Evolutionary conservation across 2,113 vertebrate genomes (phyloP), one percentile per base, ranked within the genome.

Genomic region (Laticauda colubrina): DNA sequence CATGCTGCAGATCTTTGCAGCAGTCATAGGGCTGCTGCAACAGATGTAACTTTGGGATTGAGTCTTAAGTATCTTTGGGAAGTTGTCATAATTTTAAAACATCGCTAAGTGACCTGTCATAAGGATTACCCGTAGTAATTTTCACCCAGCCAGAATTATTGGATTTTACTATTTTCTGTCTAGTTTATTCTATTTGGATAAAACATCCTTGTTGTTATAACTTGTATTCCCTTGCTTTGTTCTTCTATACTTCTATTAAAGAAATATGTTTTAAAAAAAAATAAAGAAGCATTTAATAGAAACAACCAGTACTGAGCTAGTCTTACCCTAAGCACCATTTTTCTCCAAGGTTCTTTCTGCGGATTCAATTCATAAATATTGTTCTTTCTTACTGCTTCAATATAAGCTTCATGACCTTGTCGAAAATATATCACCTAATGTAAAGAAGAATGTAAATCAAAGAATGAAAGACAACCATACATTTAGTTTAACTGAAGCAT

Each of bases 331-430:
- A 99, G 98, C 75, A 98, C 97, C 96, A 98, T 98, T 97, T 98
- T 99, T 94, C 97, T 99, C 99, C 99, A 99, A 0, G 99, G 99
- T 87, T 99, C 99, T 93, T 99, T 99, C 48, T 98, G 98, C 23
- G 98, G 96, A 94, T 99, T 99, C 92, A 99, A 97, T 39, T 98
- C 98, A 96, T 99, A 99, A 91, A 99, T 97, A 4, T 99, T 98
- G 90, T 94, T 98, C 94, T 98, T 98, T 94, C 95, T 98, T 85
- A 99, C 99, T 4, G 99, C 99, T 93, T 99, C 99, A 91, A 99
- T 97, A 26, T 99, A 99, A 87, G 99, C 98, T 96, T 99, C 99
- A 0, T 99, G 99, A 75, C 99, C 99, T 97, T 99, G 99, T 26
- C 99, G 97, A 93, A 99, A 99, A 97, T 99, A 99, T 92, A 99